A percentile compares a stretch with the other conserved stretches of the same genome.
Evolutionary conservation across 1,140 invertebrate species (phyloP).

Genomic region (Stegodyphus mimosarum): DNA sequence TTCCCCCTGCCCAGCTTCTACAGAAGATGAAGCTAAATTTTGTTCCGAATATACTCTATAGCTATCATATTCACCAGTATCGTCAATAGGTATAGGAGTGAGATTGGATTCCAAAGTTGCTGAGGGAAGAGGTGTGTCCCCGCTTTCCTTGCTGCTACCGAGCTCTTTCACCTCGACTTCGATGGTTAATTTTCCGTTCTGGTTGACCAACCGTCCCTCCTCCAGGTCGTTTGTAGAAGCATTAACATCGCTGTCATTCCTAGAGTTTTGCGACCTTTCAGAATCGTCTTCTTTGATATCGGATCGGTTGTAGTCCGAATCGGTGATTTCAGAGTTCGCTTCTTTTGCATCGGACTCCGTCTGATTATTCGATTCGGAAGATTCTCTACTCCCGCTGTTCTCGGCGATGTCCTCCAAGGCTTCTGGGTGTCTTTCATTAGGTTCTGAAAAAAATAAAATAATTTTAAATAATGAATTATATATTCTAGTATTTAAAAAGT

Average conservation of each 20-base stretch:
- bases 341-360: neutral
- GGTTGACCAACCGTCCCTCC: constrained; percentile 40
- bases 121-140: constrained; percentile 7
- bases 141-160: constrained; percentile 23
- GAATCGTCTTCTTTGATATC: neutral
- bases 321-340: neutral
- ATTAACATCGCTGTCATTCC: neutral
- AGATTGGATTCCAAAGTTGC: constrained; percentile 9
- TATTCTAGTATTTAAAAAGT: neutral
- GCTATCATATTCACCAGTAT: constrained; percentile 17
- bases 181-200: constrained; percentile 40
- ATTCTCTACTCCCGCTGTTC: neutral
- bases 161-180: constrained; percentile 55
- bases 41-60: constrained; percentile 52
- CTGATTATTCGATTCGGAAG: constrained; percentile 16
- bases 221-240: constrained; percentile 17
- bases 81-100: constrained; percentile 8
- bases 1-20: neutral
- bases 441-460: neutral
- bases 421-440: neutral
- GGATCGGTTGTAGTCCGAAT: neutral
- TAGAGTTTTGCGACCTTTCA: neutral
- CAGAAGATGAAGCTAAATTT: constrained; percentile 5
- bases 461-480: neutral
- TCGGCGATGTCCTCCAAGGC: constrained; percentile 16